Conservation (phyloP, 2,888 invertebrate species). For the Eugnorisma glareosa region DNA sequence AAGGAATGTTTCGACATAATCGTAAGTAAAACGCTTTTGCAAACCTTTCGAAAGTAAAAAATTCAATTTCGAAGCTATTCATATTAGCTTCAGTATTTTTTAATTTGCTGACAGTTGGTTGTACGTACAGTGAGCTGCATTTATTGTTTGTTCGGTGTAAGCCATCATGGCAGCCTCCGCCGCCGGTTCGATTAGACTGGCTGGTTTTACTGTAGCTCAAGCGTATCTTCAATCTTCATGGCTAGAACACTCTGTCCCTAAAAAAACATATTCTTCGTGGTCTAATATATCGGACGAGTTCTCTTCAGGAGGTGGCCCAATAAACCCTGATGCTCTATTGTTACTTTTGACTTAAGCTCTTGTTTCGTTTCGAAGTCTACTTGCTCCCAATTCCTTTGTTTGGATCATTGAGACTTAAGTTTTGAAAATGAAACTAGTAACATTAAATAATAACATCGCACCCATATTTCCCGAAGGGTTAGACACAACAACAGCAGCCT, state of each 20-base stretch:
- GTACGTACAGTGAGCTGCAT: neutral
- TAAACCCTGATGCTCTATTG: neutral
- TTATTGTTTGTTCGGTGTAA: conserved; percentile 4
- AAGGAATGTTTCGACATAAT: conserved; percentile 85
- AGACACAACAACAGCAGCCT: neutral
- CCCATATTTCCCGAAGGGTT: neutral
- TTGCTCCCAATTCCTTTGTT: neutral
- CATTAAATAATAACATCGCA: neutral
- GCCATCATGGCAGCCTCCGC: conserved; percentile 42
- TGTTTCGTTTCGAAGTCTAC: neutral
- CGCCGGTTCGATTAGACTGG: conserved; percentile 35
- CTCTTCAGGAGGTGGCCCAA: neutral
- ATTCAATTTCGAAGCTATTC: neutral
- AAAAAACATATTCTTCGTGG: neutral
- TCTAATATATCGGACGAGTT: neutral
- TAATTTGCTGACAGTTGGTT: rapidly evolving
- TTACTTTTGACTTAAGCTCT: neutral
- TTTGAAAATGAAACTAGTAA: neutral
- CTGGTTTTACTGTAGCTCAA: conserved; percentile 20
- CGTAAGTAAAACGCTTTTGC: conserved; percentile 74
- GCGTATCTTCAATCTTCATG: conserved; percentile 4
- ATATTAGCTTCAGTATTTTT: neutral
- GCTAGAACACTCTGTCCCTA: neutral
- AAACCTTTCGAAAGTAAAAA: neutral
- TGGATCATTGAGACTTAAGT: neutral